A percentile compares a stretch with the other conserved stretches of the same genome.
phyloP scores from a whole-genome alignment of 2,113 vertebrate genomes.

The Butastur rufipennis region DNA sequence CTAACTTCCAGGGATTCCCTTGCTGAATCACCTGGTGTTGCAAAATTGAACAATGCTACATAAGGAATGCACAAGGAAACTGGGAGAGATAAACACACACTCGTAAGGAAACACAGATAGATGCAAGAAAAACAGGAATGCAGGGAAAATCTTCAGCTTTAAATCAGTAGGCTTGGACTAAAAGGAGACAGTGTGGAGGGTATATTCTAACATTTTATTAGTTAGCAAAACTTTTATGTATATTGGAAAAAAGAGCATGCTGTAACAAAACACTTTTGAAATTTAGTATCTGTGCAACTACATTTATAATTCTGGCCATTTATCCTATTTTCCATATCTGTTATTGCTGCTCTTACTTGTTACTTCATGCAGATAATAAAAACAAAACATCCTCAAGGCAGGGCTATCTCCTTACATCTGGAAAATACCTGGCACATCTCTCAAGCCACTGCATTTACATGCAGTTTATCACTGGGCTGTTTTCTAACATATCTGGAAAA shows the following conservation, averaged over 20 bases:
- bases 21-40: not conserved
- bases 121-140: not conserved
- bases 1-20: not conserved
- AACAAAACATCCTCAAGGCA: not conserved
- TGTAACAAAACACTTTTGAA: not conserved
- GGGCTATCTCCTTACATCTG: not conserved
- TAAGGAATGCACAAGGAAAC: rapidly evolving
- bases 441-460: not conserved
- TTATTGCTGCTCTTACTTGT: not conserved
- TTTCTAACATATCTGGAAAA: not conserved
- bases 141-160: not conserved
- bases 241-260: not conserved
- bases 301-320: not conserved
- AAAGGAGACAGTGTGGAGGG: not conserved
- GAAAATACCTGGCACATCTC: slow-evolving; percentile 18
- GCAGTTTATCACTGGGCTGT: not conserved
- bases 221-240: not conserved
- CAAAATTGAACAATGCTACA: not conserved
- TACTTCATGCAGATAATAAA: not conserved
- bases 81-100: not conserved
- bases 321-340: not conserved
- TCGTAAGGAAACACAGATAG: not conserved
- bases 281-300: not conserved
- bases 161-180: not conserved
- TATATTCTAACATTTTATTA: not conserved